Base-by-base conservation (phyloP, 2,888 invertebrate species). In the Philhelius pedissequus region DNA sequence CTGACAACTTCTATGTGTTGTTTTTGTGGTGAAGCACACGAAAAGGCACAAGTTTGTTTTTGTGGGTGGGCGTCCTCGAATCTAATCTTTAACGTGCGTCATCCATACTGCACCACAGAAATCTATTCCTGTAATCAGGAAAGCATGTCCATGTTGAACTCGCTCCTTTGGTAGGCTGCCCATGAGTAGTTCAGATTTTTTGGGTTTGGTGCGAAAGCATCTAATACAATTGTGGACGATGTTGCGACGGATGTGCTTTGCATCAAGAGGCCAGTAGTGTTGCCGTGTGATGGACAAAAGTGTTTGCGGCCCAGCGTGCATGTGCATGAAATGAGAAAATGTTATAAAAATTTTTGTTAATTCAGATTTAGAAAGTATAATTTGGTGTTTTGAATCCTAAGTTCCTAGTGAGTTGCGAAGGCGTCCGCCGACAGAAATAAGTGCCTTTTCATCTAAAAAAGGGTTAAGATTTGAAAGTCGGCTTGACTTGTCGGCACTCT, bases 211-310 rank as follows among this genome's bases (percentile, higher is more conserved):
- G 9, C 50, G 54, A 64, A 70, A 64, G 8, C 64, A 64, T 48
- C 64, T 70, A 11, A 69, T 45, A 35, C 64, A 81, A n/a, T 60
- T 13, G 38, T 58, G 32, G 9, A 66, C 71, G 30, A 66, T 50
- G 5, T 70, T 60, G 22, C 58, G 35, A 30, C 58, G 40, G 15
- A 76, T 2, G 27, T 58, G 22, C 22, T 56, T 70, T 2, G 40
- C 75, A 22, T 64, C 40, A 52, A 71, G 32, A 7, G 70, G 76
- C 75, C 66, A 81, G 32, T 66, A 81, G 11, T 35, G 22, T 66
- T 75, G 80, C 13, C 75, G 69, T 27, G 62, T 30, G 20, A 71
- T 82, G n/a, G 76, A n/a, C 13, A 76, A 56, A 3, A 78, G 66
- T 9, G 54, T 45, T 52, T 70, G 70, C 7, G 70, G 45, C 4